Base-by-base conservation (phyloP, 2,888 invertebrate genomes). In the Meghimatium bilineatum region DNA sequence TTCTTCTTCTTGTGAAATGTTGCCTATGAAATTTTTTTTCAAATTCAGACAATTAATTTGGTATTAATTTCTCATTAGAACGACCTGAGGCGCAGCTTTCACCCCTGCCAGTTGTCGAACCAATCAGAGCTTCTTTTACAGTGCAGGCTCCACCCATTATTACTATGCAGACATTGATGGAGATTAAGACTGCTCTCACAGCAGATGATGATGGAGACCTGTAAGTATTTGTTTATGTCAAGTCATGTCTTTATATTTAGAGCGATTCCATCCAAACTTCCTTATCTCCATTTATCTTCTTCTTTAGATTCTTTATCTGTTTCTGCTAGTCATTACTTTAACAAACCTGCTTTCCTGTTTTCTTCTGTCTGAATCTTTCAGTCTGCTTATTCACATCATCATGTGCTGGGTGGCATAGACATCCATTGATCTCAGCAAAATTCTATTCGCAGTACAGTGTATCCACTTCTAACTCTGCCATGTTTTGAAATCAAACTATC, bases 131-230 rank as follows among this genome's bases (percentile, higher is more conserved):
- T 8, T 66, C 34, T 49, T 81, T 85, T 14, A 85, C 80, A 2
- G 82, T 85, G 8, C 85, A 85, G 44, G 83, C 83, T 63, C 84
- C 86, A 17, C 86, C 87, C 0, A 79, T 80, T 44, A 82, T 86
- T 75, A 85, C 84, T 34, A 79, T 82, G 66, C 87, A 85, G 84
- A 85, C 87, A 20, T 52, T 87, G 38, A 82, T 84, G 69, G 88
- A 88, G 71, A 86, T 87, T 32, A 83, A 89, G 72, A 85, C 89
- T 17, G 90, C 90, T 10, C 85, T 91, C 20, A 89, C 88, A 14
- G 89, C 89, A 12, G 91, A 91, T 85, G 90, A 91, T 49, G 91
- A 91, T 85, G 91, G 91, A 3, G 91, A 91, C 80, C 80, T 91
- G 91, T 91, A 89, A 88, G 71, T 71, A 38, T 29, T 36, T 69